Evolutionary conservation across 1,140 invertebrate genomes (phyloP), one percentile per base, ranked within the genome.

Genomic region (Drosophila burlai): DNA sequence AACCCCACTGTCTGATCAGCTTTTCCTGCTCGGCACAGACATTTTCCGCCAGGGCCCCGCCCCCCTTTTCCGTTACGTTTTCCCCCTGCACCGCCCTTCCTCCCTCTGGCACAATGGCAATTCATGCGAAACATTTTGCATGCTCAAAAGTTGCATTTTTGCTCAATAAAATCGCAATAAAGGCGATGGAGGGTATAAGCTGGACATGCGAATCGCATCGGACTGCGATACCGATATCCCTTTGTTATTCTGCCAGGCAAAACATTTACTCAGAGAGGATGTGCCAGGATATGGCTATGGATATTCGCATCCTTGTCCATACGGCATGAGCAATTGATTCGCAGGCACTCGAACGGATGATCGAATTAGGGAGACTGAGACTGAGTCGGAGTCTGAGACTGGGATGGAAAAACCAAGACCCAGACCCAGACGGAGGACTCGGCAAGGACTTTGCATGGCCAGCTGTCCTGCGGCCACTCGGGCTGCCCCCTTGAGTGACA

Each of bases 161-260:
- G 85, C 62, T 81, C 78, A 83, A 89, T 89, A 89, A 90, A 89
- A 89, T 68, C 80, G 85, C 84, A 90, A 89, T 89, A 89, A 89
- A 89, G 65, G 74, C 64, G 47, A 46, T 67, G 73, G 79, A 74
- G 65, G 74, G 63, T 29, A 73, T 52, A 58, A 84, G 77, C 71
- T 74, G 74, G 82, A 82, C 83, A 72, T 42, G 46, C 62, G 67
- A 59, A 45, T 73, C 69, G 62, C 29, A 43, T 61, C 38, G 67
- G 34, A 36, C 34, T 55, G 36, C 18, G 34, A 57, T 50, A 64
- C 60, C 40, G 38, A 66, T 73, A 74, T 54, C 64, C 66, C 85
- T 79, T 80, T 78, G 79, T 69, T 77, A 52, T 60, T 59, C 54
- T 50, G 58, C 42, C 62, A 81, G 75, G 64, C 80, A 69, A 78